phyloP scores from a whole-genome alignment of 1,140 invertebrate genomes.

The Atta cephalotes region DNA sequence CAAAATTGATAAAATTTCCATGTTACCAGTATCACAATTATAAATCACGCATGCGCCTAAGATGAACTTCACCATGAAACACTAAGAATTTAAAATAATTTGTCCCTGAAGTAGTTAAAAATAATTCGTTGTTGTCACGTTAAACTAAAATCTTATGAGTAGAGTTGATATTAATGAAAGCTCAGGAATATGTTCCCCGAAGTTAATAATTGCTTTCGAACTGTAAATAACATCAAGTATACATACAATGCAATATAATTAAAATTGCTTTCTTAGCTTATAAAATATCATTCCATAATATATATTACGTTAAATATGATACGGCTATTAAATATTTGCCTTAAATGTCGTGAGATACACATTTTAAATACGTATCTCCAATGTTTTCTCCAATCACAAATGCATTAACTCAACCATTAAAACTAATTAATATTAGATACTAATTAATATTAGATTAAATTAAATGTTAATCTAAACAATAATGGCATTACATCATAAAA shows the following conservation, averaged over 20 bases:
- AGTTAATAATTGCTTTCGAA: not conserved
- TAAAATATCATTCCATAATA: not conserved
- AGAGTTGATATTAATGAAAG: conserved; percentile 4
- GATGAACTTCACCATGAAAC: conserved; percentile 15
- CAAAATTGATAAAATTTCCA: not conserved
- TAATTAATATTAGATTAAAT: not conserved
- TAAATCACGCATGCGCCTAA: conserved; percentile 20
- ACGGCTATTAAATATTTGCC: not conserved
- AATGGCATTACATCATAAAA: conserved; percentile 2
- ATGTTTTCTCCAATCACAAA: not conserved
- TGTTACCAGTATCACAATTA: not conserved
- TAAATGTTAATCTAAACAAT: not conserved
- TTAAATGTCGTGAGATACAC: not conserved
- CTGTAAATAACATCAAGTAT: not conserved
- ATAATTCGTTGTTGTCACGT: conserved; percentile 35
- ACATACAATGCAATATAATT: not conserved
- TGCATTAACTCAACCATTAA: not conserved
- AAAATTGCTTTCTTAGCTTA: not conserved
- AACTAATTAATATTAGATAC: not conserved
- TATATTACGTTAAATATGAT: not conserved
- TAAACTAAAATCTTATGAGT: not conserved
- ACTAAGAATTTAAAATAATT: conserved; percentile 34
- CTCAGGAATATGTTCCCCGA: not conserved
- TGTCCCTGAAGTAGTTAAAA: conserved; percentile 39
- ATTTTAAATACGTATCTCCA: not conserved